phyloP scores from a whole-genome alignment of 2,888 invertebrate species.

The Actias luna region DNA sequence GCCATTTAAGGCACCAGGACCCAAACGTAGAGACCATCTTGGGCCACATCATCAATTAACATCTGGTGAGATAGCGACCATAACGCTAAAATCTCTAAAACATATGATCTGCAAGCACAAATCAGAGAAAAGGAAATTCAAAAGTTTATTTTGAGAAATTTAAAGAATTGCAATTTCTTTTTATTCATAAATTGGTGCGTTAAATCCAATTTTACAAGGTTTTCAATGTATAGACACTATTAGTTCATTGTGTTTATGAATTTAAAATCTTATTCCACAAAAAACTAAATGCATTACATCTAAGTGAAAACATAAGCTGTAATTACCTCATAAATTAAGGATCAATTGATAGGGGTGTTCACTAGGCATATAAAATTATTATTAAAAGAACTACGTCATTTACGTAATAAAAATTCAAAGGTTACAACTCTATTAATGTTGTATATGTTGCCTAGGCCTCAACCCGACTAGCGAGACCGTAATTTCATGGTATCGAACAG shows the following conservation, averaged over 20 bases:
- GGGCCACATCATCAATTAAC: too few relatives aligned
- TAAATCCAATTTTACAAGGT: too few relatives aligned
- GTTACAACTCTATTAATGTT: background rate
- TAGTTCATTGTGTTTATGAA: background rate
- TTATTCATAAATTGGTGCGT: too few relatives aligned
- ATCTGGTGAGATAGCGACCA: too few relatives aligned
- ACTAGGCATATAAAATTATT: background rate
- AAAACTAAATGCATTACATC: background rate
- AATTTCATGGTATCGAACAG: conserved; percentile 35
- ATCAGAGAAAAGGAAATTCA: too few relatives aligned
- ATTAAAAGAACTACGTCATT: background rate
- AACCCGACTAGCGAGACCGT: conserved; percentile 23
- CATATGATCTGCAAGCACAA: too few relatives aligned
- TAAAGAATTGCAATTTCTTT: too few relatives aligned
- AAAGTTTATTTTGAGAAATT: too few relatives aligned
- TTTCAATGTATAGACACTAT: background rate
- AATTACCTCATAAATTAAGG: background rate
- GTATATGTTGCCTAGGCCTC: conserved; percentile 19
- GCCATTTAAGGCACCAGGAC: too few relatives aligned
- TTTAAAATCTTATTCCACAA: background rate
- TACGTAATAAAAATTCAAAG: conserved; percentile 1
- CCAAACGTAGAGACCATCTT: too few relatives aligned
- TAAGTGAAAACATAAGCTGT: background rate
- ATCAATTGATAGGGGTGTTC: background rate
- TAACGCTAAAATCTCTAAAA: too few relatives aligned